These are phyloP conservation scores for Ursus arctos DNA, from an alignment of 2,113 vertebrate genomes.

Conservation along the genomic window DNA sequence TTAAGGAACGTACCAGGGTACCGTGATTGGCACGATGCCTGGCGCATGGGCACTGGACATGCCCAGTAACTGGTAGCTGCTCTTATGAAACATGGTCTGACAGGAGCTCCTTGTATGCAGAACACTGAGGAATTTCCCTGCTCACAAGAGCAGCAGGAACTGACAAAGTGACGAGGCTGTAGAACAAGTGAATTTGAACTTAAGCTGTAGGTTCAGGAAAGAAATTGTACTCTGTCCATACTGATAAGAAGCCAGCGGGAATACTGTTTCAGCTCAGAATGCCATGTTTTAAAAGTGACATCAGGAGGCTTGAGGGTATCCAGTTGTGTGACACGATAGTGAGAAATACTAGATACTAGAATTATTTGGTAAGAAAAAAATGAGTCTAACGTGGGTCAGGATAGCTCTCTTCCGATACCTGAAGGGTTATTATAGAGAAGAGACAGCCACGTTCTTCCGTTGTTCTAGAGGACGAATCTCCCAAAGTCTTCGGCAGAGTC, in stretches of 20 bases:
- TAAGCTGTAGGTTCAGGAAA: not conserved
- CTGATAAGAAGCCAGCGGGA: not conserved
- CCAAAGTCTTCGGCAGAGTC: not conserved
- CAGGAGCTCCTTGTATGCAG: rapidly evolving
- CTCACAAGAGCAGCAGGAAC: not conserved
- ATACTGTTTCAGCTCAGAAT: not conserved
- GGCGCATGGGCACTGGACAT: not conserved
- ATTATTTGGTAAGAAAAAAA: not conserved
- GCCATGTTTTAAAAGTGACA: not conserved
- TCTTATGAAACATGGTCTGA: not conserved
- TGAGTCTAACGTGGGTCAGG: not conserved
- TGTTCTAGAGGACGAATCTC: not conserved
- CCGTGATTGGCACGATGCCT: not conserved
- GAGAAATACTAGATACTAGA: not conserved
- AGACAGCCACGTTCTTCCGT: not conserved
- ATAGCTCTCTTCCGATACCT: not conserved
- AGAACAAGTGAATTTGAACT: not conserved
- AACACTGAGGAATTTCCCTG: not conserved
- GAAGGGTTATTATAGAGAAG: not conserved
- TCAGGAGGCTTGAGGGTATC: not conserved
- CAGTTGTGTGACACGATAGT: not conserved
- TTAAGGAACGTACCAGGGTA: not conserved
- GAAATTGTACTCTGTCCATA: rapidly evolving
- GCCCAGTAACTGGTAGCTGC: not conserved
- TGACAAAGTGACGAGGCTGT: not conserved